Evolutionary conservation across 2,888 invertebrate species (phyloP).

Genomic region (Cordilura impudica): DNA sequence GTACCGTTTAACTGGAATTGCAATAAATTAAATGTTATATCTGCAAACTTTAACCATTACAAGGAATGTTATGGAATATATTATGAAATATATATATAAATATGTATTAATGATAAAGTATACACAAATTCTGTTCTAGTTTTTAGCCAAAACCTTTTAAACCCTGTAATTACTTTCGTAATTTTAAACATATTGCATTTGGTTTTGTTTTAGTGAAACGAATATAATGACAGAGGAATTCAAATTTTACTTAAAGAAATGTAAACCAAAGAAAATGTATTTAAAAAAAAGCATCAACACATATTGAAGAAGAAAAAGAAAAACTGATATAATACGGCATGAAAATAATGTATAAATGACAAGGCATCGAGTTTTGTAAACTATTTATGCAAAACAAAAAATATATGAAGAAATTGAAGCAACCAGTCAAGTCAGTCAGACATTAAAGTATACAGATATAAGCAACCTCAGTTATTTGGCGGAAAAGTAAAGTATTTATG

Average conservation of each 20-base stretch:
- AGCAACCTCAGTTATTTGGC: too few species aligned
- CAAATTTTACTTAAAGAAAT: constrained; percentile 12
- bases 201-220: background rate
- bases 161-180: constrained; percentile 19
- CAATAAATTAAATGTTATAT: background rate
- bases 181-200: constrained; percentile 10
- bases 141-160: constrained; percentile 5
- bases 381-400: background rate
- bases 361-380: constrained; percentile 7
- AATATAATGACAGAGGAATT: constrained; percentile 9
- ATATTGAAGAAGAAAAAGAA: constrained; percentile 29
- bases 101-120: background rate
- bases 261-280: too few species aligned
- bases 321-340: background rate
- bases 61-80: too few species aligned
- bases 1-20: background rate
- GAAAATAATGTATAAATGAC: constrained; percentile 21
- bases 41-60: background rate
- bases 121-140: background rate
- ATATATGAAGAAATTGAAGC: background rate
- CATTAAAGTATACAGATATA: background rate
- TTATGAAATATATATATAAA: too few species aligned
- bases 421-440: too few species aligned
- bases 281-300: too few species aligned
- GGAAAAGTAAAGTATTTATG: too few species aligned